A percentile compares a stretch with the other conserved stretches of the same genome.
phyloP scores from a whole-genome alignment of 92 coral and sea anemone genomes.

The Palythoa grandiflora region DNA sequence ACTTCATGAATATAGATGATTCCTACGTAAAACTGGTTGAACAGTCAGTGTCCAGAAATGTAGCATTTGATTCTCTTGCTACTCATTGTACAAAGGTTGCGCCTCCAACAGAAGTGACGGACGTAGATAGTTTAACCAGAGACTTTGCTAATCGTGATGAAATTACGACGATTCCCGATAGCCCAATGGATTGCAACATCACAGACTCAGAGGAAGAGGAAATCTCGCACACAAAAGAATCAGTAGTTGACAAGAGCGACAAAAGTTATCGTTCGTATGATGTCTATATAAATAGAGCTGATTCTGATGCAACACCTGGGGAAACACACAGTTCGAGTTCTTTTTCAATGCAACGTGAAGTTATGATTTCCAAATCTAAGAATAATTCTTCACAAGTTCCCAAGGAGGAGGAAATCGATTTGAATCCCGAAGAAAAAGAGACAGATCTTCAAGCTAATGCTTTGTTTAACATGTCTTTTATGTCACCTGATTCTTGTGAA shows the following conservation, averaged over 20 bases:
- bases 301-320: no score
- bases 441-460: constrained; percentile 72
- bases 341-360: constrained; percentile 6
- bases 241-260: neutral
- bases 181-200: constrained; percentile 13
- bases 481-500: constrained; percentile 64
- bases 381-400: neutral
- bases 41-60: neutral
- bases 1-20: neutral
- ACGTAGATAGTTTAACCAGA: neutral
- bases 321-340: neutral
- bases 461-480: constrained; percentile 80
- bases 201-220: constrained; percentile 8
- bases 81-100: neutral
- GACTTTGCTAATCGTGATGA: neutral
- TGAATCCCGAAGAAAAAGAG: constrained; percentile 10
- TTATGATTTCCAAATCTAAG: neutral
- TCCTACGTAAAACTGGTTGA: neutral
- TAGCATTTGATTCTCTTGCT: neutral
- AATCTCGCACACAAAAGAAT: neutral
- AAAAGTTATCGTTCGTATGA: no score
- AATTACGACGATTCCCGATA: constrained; percentile 38
- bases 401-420: neutral
- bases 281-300: no score
- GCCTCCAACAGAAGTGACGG: neutral